Evolutionary conservation across 2,797 vertebrate genomes (phyloP).

Genomic region (Spea hammondii): DNA sequence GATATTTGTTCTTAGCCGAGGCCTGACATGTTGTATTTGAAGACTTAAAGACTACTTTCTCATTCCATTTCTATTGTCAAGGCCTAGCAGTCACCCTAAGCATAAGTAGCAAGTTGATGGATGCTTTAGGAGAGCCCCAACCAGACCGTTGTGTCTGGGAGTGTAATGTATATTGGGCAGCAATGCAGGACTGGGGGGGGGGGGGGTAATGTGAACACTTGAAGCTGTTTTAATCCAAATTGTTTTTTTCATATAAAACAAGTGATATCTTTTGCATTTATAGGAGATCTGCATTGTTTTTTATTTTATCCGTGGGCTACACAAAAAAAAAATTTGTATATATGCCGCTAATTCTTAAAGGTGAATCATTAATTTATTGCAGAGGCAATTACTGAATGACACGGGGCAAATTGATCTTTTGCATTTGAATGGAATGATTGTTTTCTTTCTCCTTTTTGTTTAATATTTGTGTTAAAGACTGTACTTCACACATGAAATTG

Average conservation of each 20-base stretch:
- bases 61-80: rapidly evolving
- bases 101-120: slow-evolving; percentile 4
- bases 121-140: slow-evolving; percentile 45
- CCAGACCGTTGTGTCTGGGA: rapidly evolving
- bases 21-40: neutral
- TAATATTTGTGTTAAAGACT: no score
- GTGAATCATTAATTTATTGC: no score
- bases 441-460: no score
- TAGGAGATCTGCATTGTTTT: neutral
- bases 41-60: neutral
- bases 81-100: rapidly evolving
- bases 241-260: rapidly evolving
- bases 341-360: neutral
- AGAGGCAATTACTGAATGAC: no score
- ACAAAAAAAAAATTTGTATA: neutral
- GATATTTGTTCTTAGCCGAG: neutral
- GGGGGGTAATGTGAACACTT: neutral
- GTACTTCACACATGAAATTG: no score
- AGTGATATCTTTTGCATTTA: slow-evolving; percentile 6
- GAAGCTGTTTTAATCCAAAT: neutral
- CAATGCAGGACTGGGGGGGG: neutral
- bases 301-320: neutral
- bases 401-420: no score
- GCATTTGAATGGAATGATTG: no score
- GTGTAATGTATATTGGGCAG: slow-evolving; percentile 30